Percentiles rank a stretch among this genome's conserved stretches.
phyloP scores from a whole-genome alignment of 2,797 vertebrate species.

The Platyrinchus mystaceus region DNA sequence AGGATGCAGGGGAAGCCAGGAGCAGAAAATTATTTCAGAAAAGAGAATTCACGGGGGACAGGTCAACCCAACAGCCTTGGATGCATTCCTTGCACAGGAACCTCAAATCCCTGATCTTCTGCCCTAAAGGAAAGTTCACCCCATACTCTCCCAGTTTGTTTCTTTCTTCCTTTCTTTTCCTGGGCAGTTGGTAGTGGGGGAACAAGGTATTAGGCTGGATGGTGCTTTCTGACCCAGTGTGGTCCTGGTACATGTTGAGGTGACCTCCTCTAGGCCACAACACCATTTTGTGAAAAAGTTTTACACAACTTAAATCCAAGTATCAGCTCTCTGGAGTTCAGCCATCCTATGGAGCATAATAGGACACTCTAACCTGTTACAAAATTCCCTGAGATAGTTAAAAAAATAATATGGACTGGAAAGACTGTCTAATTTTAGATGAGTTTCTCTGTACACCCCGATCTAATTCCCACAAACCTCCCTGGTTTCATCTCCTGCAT shows the following conservation, averaged over 20 bases:
- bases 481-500: neutral
- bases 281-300: neutral
- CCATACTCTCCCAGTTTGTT: neutral
- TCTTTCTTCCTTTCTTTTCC: neutral
- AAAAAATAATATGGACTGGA: neutral
- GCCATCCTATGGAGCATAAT: neutral
- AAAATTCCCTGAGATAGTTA: constrained; percentile 4
- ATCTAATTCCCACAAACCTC: constrained; percentile 7
- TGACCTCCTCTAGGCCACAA: neutral
- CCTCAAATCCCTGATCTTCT: neutral
- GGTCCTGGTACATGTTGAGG: neutral
- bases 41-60: constrained; percentile 9
- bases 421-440: constrained; percentile 28
- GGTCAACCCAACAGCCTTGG: neutral
- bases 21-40: neutral
- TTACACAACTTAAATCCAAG: neutral
- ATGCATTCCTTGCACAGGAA: neutral
- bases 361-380: neutral
- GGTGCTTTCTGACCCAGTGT: neutral
- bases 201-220: neutral
- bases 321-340: neutral
- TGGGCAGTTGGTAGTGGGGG: neutral
- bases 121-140: neutral
- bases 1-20: constrained; percentile 51
- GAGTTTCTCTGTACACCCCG: neutral